Conservation (phyloP, 2,888 invertebrate genomes). For the Tethea ocularis region DNA sequence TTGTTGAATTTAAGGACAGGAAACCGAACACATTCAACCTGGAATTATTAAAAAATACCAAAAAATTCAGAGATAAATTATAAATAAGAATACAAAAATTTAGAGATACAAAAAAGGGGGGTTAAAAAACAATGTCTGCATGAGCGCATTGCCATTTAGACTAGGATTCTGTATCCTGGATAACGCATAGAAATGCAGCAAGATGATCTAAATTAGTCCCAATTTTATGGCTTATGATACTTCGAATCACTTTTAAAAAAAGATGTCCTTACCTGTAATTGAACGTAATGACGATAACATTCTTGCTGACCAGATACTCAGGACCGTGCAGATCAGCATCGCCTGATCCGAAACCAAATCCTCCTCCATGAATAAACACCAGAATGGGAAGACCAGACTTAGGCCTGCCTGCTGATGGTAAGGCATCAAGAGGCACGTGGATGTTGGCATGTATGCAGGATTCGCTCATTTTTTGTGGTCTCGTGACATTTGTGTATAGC, state of each 20-base stretch:
- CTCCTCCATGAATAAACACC: slow-evolving; percentile 75
- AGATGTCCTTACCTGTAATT: slow-evolving; percentile 66
- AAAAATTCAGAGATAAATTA: too few species aligned
- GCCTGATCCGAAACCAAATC: slow-evolving; percentile 72
- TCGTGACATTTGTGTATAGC: slow-evolving; percentile 57
- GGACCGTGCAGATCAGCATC: slow-evolving; percentile 69
- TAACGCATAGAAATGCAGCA: too few species aligned
- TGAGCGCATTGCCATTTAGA: too few species aligned
- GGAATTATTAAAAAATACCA: slow-evolving; percentile 32
- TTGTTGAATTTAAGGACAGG: slow-evolving; percentile 60
- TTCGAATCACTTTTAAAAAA: neutral
- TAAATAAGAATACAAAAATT: too few species aligned
- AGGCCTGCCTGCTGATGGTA: slow-evolving; percentile 27
- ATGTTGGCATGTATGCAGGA: slow-evolving; percentile 72
- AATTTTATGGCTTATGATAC: neutral
- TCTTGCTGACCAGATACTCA: slow-evolving; percentile 62
- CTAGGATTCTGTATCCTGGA: too few species aligned
- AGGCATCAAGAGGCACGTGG: slow-evolving; percentile 57
- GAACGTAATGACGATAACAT: slow-evolving; percentile 72
- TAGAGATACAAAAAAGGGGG: too few species aligned
- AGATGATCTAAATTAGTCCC: neutral
- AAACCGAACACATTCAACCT: slow-evolving; percentile 75
- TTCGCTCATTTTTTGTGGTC: slow-evolving; percentile 54
- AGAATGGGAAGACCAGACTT: slow-evolving; percentile 57
- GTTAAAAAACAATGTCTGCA: too few species aligned